Percentiles rank a stretch among this genome's conserved stretches.
Conservation (phyloP, 2,113 vertebrate genomes). For the Callipepla californica region DNA sequence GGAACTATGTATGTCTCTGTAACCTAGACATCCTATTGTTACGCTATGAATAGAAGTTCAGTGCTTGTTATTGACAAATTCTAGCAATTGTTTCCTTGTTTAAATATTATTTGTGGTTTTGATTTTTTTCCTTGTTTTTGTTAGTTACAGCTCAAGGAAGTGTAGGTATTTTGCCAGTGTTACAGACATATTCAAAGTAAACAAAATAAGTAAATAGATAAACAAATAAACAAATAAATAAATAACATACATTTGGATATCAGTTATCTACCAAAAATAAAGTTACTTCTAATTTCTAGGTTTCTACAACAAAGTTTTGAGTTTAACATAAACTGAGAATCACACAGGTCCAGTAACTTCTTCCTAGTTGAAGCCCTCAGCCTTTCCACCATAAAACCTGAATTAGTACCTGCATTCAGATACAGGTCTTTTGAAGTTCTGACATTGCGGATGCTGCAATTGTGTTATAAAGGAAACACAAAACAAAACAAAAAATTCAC, state of each 20-base stretch:
- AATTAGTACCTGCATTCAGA: not conserved
- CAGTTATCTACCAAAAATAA: not conserved
- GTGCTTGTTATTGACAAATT: not conserved
- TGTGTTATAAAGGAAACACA: not conserved
- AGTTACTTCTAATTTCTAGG: not conserved
- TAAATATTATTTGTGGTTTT: not conserved
- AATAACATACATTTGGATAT: accelerated
- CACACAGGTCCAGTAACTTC: accelerated
- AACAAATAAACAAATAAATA: accelerated
- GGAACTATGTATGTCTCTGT: not conserved
- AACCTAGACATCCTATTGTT: not conserved
- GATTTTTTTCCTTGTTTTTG: not conserved
- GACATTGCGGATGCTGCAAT: not conserved
- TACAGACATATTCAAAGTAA: not conserved
- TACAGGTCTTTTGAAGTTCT: not conserved
- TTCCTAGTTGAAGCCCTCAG: not conserved
- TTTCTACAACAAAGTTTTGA: not conserved
- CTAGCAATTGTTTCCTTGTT: not conserved
- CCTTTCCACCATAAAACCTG: not conserved
- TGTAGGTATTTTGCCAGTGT: not conserved
- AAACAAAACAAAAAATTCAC: not conserved
- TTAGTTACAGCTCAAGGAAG: not conserved
- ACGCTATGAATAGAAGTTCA: not conserved
- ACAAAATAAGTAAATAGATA: accelerated
- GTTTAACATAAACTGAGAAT: not conserved